phyloP scores from a whole-genome alignment of 2,888 invertebrate genomes.

The Lacanobia oleracea region DNA sequence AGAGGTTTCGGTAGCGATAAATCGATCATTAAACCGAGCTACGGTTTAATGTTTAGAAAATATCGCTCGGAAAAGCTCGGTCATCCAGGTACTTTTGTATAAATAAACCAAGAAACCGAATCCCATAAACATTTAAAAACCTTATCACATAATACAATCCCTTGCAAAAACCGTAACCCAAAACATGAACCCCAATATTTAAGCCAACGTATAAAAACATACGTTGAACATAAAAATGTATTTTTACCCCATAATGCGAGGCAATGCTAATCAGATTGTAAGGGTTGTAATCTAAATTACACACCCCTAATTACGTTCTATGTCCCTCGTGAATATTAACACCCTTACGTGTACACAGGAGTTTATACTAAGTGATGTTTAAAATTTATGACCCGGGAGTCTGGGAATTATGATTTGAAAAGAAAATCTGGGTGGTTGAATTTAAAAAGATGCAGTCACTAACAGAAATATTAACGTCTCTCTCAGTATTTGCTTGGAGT shows the following conservation, averaged over 20 bases:
- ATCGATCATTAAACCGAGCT: no score
- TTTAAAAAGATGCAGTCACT: not conserved
- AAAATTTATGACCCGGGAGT: constrained; percentile 44
- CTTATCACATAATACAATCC: constrained; percentile 31
- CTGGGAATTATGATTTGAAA: constrained; percentile 17
- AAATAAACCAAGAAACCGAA: not conserved
- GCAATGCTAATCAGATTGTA: constrained; percentile 65
- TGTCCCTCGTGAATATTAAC: constrained; percentile 67
- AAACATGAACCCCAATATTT: constrained; percentile 17
- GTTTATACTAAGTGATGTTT: constrained; percentile 54
- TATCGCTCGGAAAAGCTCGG: no score
- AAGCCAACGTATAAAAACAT: constrained; percentile 21
- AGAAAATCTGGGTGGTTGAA: not conserved
- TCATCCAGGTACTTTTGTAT: no score
- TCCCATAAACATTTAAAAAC: not conserved
- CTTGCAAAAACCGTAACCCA: not conserved
- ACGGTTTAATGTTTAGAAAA: no score
- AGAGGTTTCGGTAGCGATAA: no score
- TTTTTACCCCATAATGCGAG: constrained; percentile 57
- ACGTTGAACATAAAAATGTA: constrained; percentile 43
- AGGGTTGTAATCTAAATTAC: constrained; percentile 67
- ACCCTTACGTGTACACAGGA: constrained; percentile 29
- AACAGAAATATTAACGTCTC: no score
- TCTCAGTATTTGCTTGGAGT: no score
- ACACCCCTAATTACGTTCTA: constrained; percentile 61